Base-by-base conservation (phyloP, 2,888 invertebrate species). In the Crepidodera aurea region DNA sequence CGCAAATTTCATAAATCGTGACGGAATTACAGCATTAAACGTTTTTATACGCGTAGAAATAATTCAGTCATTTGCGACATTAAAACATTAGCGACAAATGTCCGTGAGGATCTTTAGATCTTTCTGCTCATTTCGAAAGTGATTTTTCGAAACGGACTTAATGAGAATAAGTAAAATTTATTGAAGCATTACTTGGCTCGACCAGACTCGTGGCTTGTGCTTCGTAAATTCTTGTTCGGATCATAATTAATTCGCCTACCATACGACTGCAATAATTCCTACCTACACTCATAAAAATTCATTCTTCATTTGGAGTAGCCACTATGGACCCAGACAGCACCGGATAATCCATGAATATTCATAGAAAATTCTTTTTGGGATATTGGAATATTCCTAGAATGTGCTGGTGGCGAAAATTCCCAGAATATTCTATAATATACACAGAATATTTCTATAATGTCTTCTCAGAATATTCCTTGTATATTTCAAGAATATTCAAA, bases 131-230 rank as follows among this genome's bases (percentile, higher is more conserved):
- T 48, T 48, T 27, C 27, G 48, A 48, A 25, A 15, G 48, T 10
- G 48, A 48, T 48, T 48, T 48, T 48, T 48, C 10, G 8, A 48
- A 48, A 27, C 27, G 48, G 13, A 13, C 48, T 55, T 55, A 55
- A 55, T 55, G 56, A 56, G 48, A 48, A 56, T 56, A 56, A 48
- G 48, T 48, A 39, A n/a, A 39, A 56, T 56, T 56, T 48, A 56
- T 56, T 46, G 37, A 37, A 56, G 22, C 56, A 48, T 56, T 25
- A 37, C 46, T 56, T 56, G 56, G 56, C 56, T 56, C 27, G 48
- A 18, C 46, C 22, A 13, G 46, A 46, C 46, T 25, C 13, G 46
- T 46, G 25, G 46, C 25, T 46, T 16, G 48, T 7, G 27, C 48
- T 29, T 13, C n/a, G 48, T 25, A 48, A 48, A 48, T 48, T 48